Evolutionary conservation across 2,113 vertebrate species (phyloP).

Genomic region (rabbit (Oryctolagus cuniculus)): DNA sequence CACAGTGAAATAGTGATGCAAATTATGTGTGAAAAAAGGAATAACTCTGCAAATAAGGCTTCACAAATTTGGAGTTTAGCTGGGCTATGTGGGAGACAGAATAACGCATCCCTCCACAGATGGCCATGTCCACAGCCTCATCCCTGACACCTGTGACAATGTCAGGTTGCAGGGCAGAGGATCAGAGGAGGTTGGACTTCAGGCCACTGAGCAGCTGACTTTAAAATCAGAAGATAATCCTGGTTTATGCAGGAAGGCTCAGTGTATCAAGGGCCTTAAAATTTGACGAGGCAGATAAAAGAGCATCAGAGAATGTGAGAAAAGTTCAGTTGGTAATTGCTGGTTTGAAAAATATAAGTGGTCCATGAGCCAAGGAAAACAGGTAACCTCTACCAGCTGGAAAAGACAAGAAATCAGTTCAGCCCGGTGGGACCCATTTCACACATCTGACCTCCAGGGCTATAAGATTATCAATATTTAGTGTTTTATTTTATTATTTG

Average conservation of each 20-base stretch:
- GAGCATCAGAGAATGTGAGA: not conserved
- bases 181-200: not conserved
- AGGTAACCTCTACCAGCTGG: not conserved
- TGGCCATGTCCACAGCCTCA: not conserved
- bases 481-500: not conserved
- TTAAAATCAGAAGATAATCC: not conserved
- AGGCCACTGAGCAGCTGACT: not conserved
- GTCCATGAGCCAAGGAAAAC: not conserved
- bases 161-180: not conserved
- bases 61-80: not conserved
- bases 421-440: not conserved
- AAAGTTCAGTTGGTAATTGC: not conserved
- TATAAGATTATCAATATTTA: not conserved
- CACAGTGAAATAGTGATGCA: not conserved
- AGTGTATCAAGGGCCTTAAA: not conserved
- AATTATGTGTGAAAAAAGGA: conserved; percentile 52
- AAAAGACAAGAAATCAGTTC: not conserved
- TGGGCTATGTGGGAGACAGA: not conserved
- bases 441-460: not conserved
- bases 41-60: not conserved
- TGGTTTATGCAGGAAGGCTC: not conserved
- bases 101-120: not conserved
- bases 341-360: not conserved
- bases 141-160: not conserved
- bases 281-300: not conserved